These are phyloP conservation scores for Ennomos erosarius DNA, from an alignment of 2,888 invertebrate genomes.

Conservation along the genomic window DNA sequence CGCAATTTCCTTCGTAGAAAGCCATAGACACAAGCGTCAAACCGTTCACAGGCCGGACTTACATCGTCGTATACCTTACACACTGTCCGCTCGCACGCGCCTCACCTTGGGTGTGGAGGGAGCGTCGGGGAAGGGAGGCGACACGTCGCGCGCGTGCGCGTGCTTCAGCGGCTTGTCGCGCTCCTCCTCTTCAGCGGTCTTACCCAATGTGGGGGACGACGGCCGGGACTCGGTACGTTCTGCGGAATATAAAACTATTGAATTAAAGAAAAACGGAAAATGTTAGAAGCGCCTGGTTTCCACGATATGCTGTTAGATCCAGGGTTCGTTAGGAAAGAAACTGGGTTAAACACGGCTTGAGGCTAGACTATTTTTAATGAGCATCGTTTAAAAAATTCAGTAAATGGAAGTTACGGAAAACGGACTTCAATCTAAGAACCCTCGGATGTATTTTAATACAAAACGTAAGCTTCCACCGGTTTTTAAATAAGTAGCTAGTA, in stretches of 20 bases:
- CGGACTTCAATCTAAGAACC: no score
- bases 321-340: no score
- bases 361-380: neutral
- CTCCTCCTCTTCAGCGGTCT: slow-evolving; percentile 51
- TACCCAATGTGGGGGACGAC: slow-evolving; percentile 33
- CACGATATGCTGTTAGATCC: no score
- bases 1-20: no score
- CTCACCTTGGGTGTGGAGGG: slow-evolving; percentile 88
- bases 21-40: neutral
- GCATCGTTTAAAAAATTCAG: no score
- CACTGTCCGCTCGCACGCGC: slow-evolving; percentile 26
- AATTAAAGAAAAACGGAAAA: no score
- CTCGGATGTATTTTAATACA: no score
- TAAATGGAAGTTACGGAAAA: no score
- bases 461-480: no score
- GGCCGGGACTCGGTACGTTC: slow-evolving; percentile 37
- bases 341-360: neutral
- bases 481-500: no score
- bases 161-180: slow-evolving; percentile 75
- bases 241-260: slow-evolving; percentile 17
- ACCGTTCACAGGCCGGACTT: no score
- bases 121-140: slow-evolving; percentile 86
- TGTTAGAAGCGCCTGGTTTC: no score
- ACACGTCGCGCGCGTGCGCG: slow-evolving; percentile 73
- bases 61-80: slow-evolving; percentile 10